Evolutionary conservation across 2,113 vertebrate genomes (phyloP).

Genomic region (Charina bottae): DNA sequence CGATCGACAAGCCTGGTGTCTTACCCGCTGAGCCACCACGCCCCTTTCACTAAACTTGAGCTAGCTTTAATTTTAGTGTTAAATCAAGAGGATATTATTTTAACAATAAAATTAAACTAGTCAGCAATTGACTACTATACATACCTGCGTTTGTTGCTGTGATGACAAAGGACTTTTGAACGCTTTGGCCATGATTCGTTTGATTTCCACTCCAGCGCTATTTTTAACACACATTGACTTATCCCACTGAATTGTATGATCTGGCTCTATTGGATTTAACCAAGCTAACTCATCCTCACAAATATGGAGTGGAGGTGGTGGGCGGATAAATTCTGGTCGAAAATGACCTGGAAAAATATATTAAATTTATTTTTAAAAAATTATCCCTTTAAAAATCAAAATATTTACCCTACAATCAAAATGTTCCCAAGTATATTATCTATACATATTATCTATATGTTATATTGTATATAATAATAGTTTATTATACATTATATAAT

Average conservation of each 20-base stretch:
- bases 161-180: conserved; percentile 97
- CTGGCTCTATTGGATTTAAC: conserved; percentile 94
- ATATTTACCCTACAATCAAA: neutral
- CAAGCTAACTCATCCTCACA: conserved; percentile 96
- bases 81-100: neutral
- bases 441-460: neutral
- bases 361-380: neutral
- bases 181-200: conserved; percentile 97
- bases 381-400: neutral
- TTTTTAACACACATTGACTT: conserved; percentile 97
- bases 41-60: neutral
- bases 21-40: no score
- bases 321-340: conserved; percentile 95
- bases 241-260: conserved; percentile 93
- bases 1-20: no score
- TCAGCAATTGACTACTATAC: neutral
- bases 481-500: neutral
- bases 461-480: neutral
- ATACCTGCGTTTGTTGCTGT: conserved; percentile 92
- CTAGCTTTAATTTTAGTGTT: neutral
- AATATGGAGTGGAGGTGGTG: conserved; percentile 90
- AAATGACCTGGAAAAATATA: conserved; percentile 85
- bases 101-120: neutral
- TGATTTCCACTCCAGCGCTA: conserved; percentile 95
- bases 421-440: neutral